Conservation (phyloP, 2,113 vertebrate genomes). For the Phaethon lepturus region DNA sequence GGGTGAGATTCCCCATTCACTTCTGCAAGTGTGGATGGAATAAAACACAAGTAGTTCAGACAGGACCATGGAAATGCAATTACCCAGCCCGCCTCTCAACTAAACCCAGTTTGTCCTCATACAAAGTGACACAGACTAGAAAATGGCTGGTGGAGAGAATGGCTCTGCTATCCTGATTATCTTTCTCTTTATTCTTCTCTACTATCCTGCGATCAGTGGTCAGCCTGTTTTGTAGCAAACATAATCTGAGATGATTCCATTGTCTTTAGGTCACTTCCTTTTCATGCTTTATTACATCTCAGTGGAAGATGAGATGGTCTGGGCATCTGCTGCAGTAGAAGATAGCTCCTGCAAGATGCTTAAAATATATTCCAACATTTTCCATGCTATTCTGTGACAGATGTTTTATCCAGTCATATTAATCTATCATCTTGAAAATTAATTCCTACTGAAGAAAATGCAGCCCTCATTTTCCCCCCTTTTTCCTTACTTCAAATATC, state of each 20-base stretch:
- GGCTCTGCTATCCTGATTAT: not conserved
- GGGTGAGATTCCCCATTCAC: not conserved
- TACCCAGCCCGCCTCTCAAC: not conserved
- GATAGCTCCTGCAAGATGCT: not conserved
- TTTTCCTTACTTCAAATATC: not conserved
- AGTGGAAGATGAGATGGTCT: not conserved
- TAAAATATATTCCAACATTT: not conserved
- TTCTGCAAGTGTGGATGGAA: not conserved
- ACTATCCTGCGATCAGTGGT: not conserved
- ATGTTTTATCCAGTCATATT: slow-evolving; percentile 2
- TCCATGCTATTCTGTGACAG: not conserved
- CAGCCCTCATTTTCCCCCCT: not conserved
- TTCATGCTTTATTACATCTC: not conserved
- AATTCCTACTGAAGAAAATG: not conserved
- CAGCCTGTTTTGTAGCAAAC: not conserved
- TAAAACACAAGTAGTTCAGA: not conserved
- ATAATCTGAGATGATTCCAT: not conserved
- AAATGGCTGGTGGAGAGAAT: not conserved
- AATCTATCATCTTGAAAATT: not conserved
- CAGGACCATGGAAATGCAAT: not conserved
- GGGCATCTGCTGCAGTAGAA: not conserved
- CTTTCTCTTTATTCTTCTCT: not conserved
- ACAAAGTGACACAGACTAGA: not conserved
- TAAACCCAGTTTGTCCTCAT: not conserved
- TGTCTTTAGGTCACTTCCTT: not conserved